A percentile compares a stretch with the other conserved stretches of the same genome.
Conservation (phyloP, 2,113 vertebrate species). For the Amblyopsis rosae region DNA sequence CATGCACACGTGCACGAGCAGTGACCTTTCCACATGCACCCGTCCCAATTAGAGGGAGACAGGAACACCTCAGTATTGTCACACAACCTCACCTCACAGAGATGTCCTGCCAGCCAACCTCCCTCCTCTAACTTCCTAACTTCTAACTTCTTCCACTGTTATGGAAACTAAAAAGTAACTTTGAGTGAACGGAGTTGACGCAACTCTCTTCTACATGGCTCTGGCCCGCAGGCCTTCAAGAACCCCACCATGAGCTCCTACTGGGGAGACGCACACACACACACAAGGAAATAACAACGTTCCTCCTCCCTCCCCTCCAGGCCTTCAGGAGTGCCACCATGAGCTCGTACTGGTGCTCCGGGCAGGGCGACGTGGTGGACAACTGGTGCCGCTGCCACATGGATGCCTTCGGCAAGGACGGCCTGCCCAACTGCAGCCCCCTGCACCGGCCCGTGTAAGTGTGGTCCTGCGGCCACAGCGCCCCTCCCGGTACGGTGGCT, state of each 20-base stretch:
- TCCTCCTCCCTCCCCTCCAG: constrained; percentile 78
- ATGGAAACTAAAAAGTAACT: no score
- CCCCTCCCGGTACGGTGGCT: background rate
- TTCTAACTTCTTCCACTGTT: no score
- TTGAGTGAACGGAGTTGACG: no score
- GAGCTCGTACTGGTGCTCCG: constrained; percentile 99
- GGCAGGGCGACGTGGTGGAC: constrained; percentile 97
- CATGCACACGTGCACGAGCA: constrained; percentile 36
- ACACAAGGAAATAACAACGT: constrained; percentile 75
- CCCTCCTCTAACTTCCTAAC: no score
- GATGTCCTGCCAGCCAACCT: no score
- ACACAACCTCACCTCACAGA: constrained; percentile 61
- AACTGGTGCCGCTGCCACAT: constrained; percentile 99
- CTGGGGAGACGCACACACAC: constrained; percentile 14
- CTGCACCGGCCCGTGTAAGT: constrained; percentile 92
- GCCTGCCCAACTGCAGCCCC: constrained; percentile 95
- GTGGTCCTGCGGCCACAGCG: constrained; percentile 6
- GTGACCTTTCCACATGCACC: constrained; percentile 38
- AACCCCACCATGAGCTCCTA: constrained; percentile 1
- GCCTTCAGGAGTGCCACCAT: constrained; percentile 93
- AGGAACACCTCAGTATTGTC: constrained; percentile 53
- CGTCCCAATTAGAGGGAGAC: constrained; percentile 68
- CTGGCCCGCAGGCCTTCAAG: constrained; percentile 19
- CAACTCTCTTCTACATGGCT: no score
- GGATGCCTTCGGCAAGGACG: constrained; percentile 92